Evolutionary conservation across 2,797 vertebrate species (phyloP), one percentile per base, ranked within the genome.

Genomic region (Melanotaenia parkinsoni): DNA sequence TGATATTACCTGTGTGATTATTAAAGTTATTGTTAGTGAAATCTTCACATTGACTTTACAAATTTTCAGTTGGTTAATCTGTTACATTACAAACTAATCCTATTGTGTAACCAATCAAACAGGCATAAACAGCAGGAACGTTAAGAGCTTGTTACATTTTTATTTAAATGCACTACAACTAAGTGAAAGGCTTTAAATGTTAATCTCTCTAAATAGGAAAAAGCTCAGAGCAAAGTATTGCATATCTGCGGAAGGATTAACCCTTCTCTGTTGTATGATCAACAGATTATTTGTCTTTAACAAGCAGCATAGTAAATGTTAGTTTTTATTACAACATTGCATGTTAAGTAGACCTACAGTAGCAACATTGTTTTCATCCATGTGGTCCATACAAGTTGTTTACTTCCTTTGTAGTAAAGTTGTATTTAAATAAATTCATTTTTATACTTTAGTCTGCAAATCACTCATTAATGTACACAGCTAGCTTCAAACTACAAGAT

Each of bases 21-120:
- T 45, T 45, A 18, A 45, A 72, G 22, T 67, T 7, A 50, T n/a
- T 32, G 24, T 59, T 62, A 67, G 33, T 78, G 32, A 79, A 64
- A 74, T 4, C 3, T 0, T 12, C 11, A 40, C 7, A 8, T 2
- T 8, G 35, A 37, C 35, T 35, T 35, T 1, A 35, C 33, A 35
- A 35, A 35, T 35, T 8, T 3, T 6, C 37, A 37, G 13, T 40
- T 40, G 10, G 22, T 28, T 24, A 56, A 37, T 35, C 20, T 22
- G 12, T 22, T 20, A 12, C 4, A 50, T 50, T 22, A 13, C 47
- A 50, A 50, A 22, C 20, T 22, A 50, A 22, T 50, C 8, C 1
- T 9, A 50, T 4, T 22, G 20, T 22, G 20, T 50, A n/a, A 10
- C 20, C 4, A 58, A 35, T 18, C 18, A 7, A 58, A 33, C 9